Evolutionary conservation across 2,888 invertebrate genomes (phyloP), one percentile per base, ranked within the genome.

Genomic region (Aproaerema taeniolella): DNA sequence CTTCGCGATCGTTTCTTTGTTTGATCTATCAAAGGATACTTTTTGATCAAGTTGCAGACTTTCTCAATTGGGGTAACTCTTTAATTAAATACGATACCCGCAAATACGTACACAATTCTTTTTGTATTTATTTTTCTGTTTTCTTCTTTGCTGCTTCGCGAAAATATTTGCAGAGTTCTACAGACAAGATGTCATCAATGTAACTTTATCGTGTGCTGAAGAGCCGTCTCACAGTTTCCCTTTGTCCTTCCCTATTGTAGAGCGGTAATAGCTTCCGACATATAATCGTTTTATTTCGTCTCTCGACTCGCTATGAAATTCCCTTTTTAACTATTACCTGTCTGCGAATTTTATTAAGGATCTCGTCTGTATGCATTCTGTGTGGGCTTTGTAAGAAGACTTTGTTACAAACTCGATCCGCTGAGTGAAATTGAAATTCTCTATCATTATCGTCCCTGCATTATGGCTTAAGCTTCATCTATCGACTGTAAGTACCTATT

Each of bases 251-350:
- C 65, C 77, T 52, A 77, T 80, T 83, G 78, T 80, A 49, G 61
- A 63, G 56, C 51, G 46, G 68, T 74, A 66, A 74, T 71, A 62
- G 68, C 70, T 67, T 58, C 59, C 57, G 62, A 75, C 73, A 69
- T 80, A 79, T 74, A 77, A 73, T 67, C 73, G 64, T 81, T 75
- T 81, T 75, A 78, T 81, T 77, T 78, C 73, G 64, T 77, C 72
- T 75, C 71, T 63, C 53, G 52, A 58, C 58, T 55, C 55, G 68
- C 68, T 72, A 68, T 70, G 63, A 74, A 69, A 77, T 71, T 78
- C 67, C 53, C 73, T 70, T 76, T 61, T 72, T 62, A 59, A 67
- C 64, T 67, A 61, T 66, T 58, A 68, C 64, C 64, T 67, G 60
- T 61, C 58, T 65, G 52, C 48, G 49, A 58, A 62, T 71, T 69